Base-by-base conservation (phyloP, 1,140 invertebrate genomes). In the Conus betulinus region DNA sequence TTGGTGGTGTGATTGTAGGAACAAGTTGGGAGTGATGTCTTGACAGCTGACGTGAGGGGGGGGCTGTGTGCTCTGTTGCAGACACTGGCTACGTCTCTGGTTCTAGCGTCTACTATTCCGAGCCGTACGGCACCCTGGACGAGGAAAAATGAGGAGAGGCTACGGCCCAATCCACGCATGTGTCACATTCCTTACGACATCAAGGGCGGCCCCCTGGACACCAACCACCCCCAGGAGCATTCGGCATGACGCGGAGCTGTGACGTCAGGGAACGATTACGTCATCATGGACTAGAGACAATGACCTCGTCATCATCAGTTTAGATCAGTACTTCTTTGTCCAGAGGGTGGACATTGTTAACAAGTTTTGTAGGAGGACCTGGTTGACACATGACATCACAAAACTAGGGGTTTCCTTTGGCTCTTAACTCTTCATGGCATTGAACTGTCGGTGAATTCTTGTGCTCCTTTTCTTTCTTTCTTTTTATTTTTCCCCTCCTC, bases 161-260 rank as follows among this genome's bases (percentile, higher is more conserved):
- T 87, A 13, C 85, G 85, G 0, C 85, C 85, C 71, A 87, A 87
- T 52, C 85, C 85, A 5, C 85, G 85, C 85, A 76, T 87, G 71
- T 87, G 85, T 79, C 85, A 87, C 85, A 87, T 87, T 74, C 85
- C 85, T 51, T 87, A 87, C 74, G 85, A 87, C 85, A 39, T 87
- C n/a, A 87, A 87, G 71, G 85, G 85, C 17, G 74, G 74, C 5
- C 71, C 74, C 0, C 85, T 87, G 13, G 85, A 87, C 52, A 67
- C 85, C 6, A 8, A 17, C 4, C 74, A 78, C n/a, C 71, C 71
- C 23, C 85, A 74, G 67, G 85, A 87, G 53, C 85, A 87, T 20
- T 85, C 84, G 5, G 84, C 84, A n/a, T 85, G 84, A 85, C 71
- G 84, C 51, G 79, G 79, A 15, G 79, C 79, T 84, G 82, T 84